Evolutionary conservation across 2,888 invertebrate genomes (phyloP), one percentile per base, ranked within the genome.

Genomic region (Chrysopilus asiliformis): DNA sequence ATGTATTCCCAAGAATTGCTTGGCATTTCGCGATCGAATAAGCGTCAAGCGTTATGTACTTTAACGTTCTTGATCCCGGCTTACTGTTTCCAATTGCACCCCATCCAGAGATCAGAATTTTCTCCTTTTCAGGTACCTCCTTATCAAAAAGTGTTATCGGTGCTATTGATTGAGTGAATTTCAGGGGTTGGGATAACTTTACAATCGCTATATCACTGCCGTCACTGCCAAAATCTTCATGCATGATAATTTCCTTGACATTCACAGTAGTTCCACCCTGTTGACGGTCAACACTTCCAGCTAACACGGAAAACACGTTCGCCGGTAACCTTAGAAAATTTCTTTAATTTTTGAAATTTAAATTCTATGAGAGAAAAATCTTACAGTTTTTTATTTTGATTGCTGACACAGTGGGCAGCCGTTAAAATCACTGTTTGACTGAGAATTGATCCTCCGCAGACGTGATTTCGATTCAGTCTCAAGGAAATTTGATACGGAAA

Each of bases 401-500:
- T 41, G 1, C 48, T 52, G 12, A 59, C 53, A 27, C 60, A 60
- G 20, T 52, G 50, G 20, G 56, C 49, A 2, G 57, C 50, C 1
- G 63, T 63, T 6, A 62, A 40, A 2, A 60, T 53, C 42, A 48
- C 57, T 3, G 48, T 45, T 29, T 53, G 41, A 32, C 47, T 52
- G 10, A 62, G 32, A 30, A 62, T 51, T 2, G 50, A 50, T 2
- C 53, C 58, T 2, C 59, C 58, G 32, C 58, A 59, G 12, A 43
- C 47, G 36, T 49, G 49, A 19, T 35, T 35, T 6, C 53, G 52
- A 1, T 44, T 50, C 5, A 52, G 28, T 28, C 45, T 45, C 9
- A 60, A 45, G 3, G 62, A 53, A 2, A 56, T 53, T 50, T 59
- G 58, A 40, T 58, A 57, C 15, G 64, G 64, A 46, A 60, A 45